A percentile compares a stretch with the other conserved stretches of the same genome.
These are phyloP conservation scores for Castor canadensis DNA, from an alignment of 2,113 vertebrate genomes.

Conservation along the genomic window DNA sequence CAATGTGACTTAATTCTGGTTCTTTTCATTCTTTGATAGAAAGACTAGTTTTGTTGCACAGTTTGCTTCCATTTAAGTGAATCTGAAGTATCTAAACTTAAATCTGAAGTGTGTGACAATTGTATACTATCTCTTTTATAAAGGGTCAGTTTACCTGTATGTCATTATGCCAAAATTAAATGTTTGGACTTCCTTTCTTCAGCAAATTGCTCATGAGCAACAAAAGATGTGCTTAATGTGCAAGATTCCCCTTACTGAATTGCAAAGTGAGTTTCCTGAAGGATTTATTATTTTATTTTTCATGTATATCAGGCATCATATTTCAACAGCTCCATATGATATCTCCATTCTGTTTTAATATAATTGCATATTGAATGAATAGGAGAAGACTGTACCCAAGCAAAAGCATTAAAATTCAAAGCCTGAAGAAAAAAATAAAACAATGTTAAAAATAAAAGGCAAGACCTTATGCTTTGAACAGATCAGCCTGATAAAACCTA, in stretches of 20 bases:
- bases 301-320: neutral
- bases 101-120: neutral
- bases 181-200: slow-evolving; percentile 19
- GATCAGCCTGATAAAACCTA: slow-evolving; percentile 73
- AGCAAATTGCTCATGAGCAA: neutral
- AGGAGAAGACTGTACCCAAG: slow-evolving; percentile 39
- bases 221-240: neutral
- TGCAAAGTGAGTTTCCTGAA: slow-evolving; percentile 27
- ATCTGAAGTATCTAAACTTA: neutral
- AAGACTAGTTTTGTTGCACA: neutral
- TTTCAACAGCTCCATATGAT: slow-evolving; percentile 40
- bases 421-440: slow-evolving; percentile 61
- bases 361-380: slow-evolving; percentile 57
- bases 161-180: slow-evolving; percentile 2
- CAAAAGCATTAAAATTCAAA: slow-evolving; percentile 62
- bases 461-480: slow-evolving; percentile 75
- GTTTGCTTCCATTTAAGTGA: neutral
- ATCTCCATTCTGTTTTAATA: slow-evolving; percentile 43
- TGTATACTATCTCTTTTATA: neutral
- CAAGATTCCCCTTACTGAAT: neutral
- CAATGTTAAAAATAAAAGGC: slow-evolving; percentile 76
- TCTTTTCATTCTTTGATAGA: neutral
- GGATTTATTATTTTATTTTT: slow-evolving; percentile 52
- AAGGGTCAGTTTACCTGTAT: slow-evolving; percentile 5
- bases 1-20: neutral